Percentiles rank a stretch among this genome's conserved stretches.
phyloP scores from a whole-genome alignment of 2,797 vertebrate genomes.

The Lepilemur ruficaudatus region DNA sequence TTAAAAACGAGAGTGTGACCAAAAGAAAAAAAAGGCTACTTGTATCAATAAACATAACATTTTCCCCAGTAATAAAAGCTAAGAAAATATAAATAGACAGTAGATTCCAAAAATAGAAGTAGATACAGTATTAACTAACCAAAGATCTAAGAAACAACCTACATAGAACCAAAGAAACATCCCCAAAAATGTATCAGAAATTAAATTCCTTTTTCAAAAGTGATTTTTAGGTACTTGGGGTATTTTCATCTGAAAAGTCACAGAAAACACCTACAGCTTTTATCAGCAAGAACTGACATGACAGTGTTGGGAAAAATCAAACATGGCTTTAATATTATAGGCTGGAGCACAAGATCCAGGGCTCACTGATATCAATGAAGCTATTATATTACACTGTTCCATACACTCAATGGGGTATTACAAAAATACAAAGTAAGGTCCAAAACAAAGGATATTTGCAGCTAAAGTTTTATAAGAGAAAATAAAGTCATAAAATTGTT shows the following conservation, averaged over 20 bases:
- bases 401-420: neutral
- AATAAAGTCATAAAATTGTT: neutral
- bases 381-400: neutral
- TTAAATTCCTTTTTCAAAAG: conserved; percentile 15
- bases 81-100: conserved; percentile 26
- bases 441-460: neutral
- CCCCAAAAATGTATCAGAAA: neutral
- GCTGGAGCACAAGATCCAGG: neutral
- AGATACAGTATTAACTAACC: neutral
- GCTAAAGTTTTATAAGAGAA: neutral
- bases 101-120: conserved; percentile 34
- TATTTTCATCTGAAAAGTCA: conserved; percentile 47
- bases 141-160: neutral
- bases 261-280: neutral
- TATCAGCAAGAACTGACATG: neutral
- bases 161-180: neutral
- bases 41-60: neutral
- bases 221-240: neutral
- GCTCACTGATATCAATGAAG: neutral
- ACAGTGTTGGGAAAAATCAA: neutral
- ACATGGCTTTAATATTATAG: neutral
- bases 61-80: conserved; percentile 14
- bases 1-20: neutral
- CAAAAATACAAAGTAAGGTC: neutral
- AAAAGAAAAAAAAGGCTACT: neutral